Base-by-base conservation (phyloP, 2,888 invertebrate genomes). In the Lycia hirtaria region DNA sequence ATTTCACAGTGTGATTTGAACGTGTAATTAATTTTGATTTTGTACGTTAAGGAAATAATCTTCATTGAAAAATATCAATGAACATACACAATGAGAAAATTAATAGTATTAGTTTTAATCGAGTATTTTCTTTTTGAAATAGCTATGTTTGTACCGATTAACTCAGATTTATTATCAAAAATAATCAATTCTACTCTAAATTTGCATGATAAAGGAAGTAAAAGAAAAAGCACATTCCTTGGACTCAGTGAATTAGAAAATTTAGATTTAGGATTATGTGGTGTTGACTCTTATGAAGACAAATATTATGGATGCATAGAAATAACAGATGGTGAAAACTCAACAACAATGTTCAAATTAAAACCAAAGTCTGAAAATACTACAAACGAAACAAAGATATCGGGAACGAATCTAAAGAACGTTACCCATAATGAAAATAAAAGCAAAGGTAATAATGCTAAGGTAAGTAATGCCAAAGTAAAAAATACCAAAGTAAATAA, bases 241-340 rank as follows among this genome's bases (percentile, higher is more conserved):
- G 37, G 17, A 38, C 12, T 19, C 10, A 12, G 32, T 1, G 45
- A 45, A 15, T 12, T 53, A 1, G 24, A 53, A 19, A 9, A 45
- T 0, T 17, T 17, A 6, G 17, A 53, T 30, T 38, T 45, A 14
- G 28, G 38, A 9, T 15, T 53, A 4, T 45, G 70, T 52, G 71
- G 73, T 7, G 56, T 70, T 51, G 71, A 72, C 53, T 72, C 73
- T 9, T 56, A 68, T 1, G 75, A 74, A 67, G 73, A 74, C 26
- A 68, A 68, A 19, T 57, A 64, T 35, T 68, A 66, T 15, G 73
- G 75, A 6, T 74, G 73, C 45, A 22, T 60, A 24, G 24, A 54
- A 44, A n/a, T 45, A 15, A 17, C 28, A 33, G 48, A 38, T 2
- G 19, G 12, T 19, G 26, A 43, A 19, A 32, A 19, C 0, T 7